Percentiles rank a stretch among this genome's conserved stretches.
These are phyloP conservation scores for Drosophila neonasuta DNA, from an alignment of 2,888 invertebrate species.

Conservation along the genomic window DNA sequence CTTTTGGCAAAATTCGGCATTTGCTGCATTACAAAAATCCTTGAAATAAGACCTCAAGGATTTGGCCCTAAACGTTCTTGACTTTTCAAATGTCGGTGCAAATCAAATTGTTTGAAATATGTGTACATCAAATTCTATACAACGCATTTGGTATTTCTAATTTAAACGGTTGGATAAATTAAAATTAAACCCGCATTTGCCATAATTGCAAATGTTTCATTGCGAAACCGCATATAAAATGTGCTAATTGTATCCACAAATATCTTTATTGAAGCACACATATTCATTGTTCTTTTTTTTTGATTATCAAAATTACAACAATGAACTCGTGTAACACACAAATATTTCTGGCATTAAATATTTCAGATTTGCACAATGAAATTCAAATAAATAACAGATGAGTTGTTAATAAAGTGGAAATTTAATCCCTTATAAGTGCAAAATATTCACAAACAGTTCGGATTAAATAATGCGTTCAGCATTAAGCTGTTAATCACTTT, in stretches of 20 bases:
- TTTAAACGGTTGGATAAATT: background rate
- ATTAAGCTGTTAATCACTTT: background rate
- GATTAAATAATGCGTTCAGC: background rate
- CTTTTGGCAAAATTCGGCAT: slow-evolving; percentile 3
- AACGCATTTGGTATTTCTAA: background rate
- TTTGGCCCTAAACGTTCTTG: slow-evolving; percentile 9
- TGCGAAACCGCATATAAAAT: background rate
- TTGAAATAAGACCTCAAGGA: slow-evolving; percentile 12
- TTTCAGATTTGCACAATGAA: background rate
- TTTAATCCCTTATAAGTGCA: background rate
- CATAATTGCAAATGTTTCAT: slow-evolving; percentile 4
- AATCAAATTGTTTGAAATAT: too few relatives aligned
- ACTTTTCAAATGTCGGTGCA: background rate
- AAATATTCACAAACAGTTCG: background rate
- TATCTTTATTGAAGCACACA: background rate
- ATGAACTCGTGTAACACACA: background rate
- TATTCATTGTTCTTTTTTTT: background rate
- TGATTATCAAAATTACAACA: background rate
- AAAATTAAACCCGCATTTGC: background rate
- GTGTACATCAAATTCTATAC: too few relatives aligned
- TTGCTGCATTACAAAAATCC: background rate
- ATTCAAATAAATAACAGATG: background rate
- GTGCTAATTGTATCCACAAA: slow-evolving; percentile 9
- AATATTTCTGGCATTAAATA: background rate
- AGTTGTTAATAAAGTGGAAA: background rate